These are phyloP conservation scores for Melierax canorus DNA, from an alignment of 2,113 vertebrate species.

Conservation along the genomic window DNA sequence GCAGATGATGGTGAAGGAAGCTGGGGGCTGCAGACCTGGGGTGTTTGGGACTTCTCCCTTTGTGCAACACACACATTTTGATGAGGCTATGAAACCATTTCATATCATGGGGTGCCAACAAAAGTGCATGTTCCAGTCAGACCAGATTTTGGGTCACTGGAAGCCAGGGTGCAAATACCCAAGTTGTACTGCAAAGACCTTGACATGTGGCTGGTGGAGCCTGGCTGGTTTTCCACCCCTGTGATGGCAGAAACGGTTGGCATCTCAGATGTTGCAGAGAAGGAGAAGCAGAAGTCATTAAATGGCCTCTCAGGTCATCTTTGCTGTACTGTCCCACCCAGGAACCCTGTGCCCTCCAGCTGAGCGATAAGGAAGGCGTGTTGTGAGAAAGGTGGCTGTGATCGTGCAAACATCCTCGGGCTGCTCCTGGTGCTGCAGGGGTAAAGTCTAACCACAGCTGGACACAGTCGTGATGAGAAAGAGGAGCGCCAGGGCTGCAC, in stretches of 20 bases:
- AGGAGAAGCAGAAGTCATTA: rapidly evolving
- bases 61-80: background rate
- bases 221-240: background rate
- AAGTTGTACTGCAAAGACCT: background rate
- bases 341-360: background rate
- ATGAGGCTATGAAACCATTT: background rate
- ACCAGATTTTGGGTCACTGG: background rate
- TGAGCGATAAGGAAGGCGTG: background rate
- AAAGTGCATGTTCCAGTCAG: background rate
- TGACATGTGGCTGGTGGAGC: background rate
- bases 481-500: rapidly evolving
- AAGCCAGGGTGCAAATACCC: background rate
- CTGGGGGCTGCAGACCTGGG: background rate
- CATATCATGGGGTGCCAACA: background rate
- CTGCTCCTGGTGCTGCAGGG: background rate
- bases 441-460: background rate
- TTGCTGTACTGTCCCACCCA: background rate
- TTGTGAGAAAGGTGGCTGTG: background rate
- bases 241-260: background rate
- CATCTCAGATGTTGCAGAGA: background rate
- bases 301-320: background rate
- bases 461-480: background rate
- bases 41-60: background rate
- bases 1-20: background rate
- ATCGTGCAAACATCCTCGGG: background rate